Percentiles rank a stretch among this genome's conserved stretches.
phyloP scores from a whole-genome alignment of 2,113 vertebrate genomes.

The Tapirus terrestris region DNA sequence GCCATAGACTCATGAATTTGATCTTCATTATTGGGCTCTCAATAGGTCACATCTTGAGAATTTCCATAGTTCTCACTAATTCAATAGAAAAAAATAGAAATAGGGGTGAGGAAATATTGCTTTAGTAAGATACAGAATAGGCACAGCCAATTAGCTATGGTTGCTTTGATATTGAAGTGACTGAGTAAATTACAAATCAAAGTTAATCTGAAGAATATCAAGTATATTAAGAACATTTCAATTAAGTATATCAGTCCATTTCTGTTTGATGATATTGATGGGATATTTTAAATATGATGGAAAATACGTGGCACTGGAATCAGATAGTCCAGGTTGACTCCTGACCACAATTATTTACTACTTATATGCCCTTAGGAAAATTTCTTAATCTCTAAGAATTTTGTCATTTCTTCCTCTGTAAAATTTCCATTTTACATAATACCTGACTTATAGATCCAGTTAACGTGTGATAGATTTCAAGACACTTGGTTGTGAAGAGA shows the following conservation, averaged over 20 bases:
- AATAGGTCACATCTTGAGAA: neutral
- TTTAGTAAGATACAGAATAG: neutral
- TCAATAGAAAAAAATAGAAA: neutral
- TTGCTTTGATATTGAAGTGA: neutral
- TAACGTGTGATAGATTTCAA: slow-evolving; percentile 4
- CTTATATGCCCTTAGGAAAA: neutral
- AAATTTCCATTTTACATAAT: neutral
- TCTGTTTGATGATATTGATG: neutral
- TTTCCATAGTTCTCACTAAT: slow-evolving; percentile 28
- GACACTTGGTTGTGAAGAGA: neutral
- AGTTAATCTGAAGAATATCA: neutral
- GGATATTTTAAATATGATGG: neutral
- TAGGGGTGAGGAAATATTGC: neutral
- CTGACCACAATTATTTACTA: neutral
- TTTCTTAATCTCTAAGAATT: neutral
- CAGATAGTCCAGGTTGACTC: neutral
- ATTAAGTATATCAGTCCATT: neutral
- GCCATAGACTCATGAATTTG: neutral
- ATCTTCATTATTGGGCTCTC: neutral
- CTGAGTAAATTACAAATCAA: slow-evolving; percentile 7
- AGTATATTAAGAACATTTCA: neutral
- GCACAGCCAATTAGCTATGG: neutral
- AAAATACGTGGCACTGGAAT: neutral
- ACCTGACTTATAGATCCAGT: neutral
- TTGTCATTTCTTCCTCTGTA: neutral